These are phyloP conservation scores for Spondyliosoma cantharus DNA, from an alignment of 2,797 vertebrate species.

Conservation along the genomic window DNA sequence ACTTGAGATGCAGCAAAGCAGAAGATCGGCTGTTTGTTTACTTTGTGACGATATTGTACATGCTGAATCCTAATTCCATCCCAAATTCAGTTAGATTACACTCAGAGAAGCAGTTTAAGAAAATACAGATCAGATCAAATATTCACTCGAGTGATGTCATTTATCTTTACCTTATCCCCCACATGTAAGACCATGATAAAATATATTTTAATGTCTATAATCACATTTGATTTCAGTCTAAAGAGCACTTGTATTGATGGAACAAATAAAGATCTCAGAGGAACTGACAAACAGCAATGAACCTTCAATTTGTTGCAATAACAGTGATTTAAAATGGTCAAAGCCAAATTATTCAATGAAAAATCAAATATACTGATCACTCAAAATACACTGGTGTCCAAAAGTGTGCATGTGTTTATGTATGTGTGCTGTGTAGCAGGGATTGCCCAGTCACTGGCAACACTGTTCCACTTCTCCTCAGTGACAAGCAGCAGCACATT, in stretches of 20 bases:
- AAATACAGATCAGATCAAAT: background rate
- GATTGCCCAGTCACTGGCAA: constrained; percentile 77
- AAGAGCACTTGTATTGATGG: background rate
- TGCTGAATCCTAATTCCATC: background rate
- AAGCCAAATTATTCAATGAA: background rate
- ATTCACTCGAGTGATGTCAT: background rate
- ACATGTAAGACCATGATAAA: background rate
- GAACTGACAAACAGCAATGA: background rate
- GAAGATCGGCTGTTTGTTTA: constrained; percentile 39
- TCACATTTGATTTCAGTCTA: background rate
- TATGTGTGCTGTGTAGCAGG: constrained; percentile 31
- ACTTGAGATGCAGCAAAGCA: constrained; percentile 58
- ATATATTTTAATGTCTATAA: background rate
- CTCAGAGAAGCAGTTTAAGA: background rate
- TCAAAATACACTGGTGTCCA: background rate
- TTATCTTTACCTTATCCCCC: background rate
- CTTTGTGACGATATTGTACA: constrained; percentile 13
- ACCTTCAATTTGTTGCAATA: background rate
- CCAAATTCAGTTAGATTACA: background rate
- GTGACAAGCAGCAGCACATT: constrained; percentile 93
- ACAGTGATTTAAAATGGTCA: background rate
- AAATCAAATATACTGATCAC: background rate
- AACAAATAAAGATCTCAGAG: background rate
- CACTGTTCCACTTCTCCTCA: constrained; percentile 78
- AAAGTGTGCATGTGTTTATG: background rate